These are phyloP conservation scores for Loxodonta africana DNA, from an alignment of 2,113 vertebrate species.

Conservation along the genomic window DNA sequence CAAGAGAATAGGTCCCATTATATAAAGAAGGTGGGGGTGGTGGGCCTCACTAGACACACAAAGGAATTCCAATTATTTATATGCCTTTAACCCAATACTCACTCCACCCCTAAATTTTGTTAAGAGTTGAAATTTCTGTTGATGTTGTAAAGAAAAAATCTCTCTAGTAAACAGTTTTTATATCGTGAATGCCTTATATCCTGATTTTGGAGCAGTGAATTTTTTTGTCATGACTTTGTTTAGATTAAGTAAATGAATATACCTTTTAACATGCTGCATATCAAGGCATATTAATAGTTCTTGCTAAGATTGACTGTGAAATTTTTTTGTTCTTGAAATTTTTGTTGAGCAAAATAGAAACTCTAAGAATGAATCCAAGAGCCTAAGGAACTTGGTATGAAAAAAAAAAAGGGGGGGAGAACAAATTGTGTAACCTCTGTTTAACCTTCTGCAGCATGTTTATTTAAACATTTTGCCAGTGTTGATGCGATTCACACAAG, in stretches of 20 bases:
- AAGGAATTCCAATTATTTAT: constrained; percentile 34
- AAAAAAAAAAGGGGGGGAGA: neutral
- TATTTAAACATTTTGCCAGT: constrained; percentile 78
- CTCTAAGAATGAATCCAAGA: constrained; percentile 41
- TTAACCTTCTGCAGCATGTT: constrained; percentile 75
- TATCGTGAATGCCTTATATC: neutral
- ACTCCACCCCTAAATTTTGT: neutral
- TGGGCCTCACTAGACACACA: neutral
- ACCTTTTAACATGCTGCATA: neutral
- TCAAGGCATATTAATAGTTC: neutral
- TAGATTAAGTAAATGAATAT: neutral
- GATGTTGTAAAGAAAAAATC: constrained; percentile 11
- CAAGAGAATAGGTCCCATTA: neutral
- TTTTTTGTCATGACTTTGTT: constrained; percentile 13
- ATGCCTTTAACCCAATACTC: neutral
- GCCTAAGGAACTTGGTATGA: constrained; percentile 49
- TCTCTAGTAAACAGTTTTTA: constrained; percentile 27
- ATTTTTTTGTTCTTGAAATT: constrained; percentile 64
- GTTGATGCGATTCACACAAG: constrained; percentile 82
- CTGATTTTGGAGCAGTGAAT: neutral
- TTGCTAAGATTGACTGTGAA: neutral
- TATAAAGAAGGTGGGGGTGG: neutral
- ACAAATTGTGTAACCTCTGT: constrained; percentile 74
- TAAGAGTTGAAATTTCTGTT: constrained; percentile 55
- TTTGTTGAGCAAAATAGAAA: constrained; percentile 60